These are phyloP conservation scores for Otocyon megalotis DNA, from an alignment of 2,113 vertebrate species.

Conservation along the genomic window DNA sequence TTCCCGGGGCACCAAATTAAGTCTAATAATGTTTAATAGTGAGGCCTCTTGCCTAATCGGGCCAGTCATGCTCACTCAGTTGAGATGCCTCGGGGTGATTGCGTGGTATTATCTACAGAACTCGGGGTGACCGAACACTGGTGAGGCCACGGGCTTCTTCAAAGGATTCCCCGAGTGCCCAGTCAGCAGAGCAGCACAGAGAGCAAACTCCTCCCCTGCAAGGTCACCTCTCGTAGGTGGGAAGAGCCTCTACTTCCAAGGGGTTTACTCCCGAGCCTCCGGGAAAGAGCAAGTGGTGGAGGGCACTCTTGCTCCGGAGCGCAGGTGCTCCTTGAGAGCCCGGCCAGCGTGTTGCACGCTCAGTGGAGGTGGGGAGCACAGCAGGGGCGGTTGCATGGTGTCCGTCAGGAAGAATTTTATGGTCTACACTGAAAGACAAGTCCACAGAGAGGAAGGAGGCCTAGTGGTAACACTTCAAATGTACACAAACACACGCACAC, in stretches of 20 bases:
- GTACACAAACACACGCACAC: background rate
- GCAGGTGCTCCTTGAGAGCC: background rate
- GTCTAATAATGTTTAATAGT: conserved; percentile 80
- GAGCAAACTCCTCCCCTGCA: background rate
- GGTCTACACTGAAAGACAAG: background rate
- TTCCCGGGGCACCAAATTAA: conserved; percentile 78
- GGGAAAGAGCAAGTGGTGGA: background rate
- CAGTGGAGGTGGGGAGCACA: background rate
- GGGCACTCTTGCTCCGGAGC: background rate
- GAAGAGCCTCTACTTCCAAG: background rate
- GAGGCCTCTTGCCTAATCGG: conserved; percentile 77
- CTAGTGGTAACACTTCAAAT: background rate
- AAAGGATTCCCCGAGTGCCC: conserved; percentile 19
- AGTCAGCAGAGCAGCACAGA: conserved; percentile 45
- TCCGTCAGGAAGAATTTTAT: background rate
- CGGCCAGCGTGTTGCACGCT: background rate
- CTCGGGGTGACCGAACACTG: background rate
- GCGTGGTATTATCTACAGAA: conserved; percentile 37
- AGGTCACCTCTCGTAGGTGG: background rate
- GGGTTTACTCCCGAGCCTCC: background rate
- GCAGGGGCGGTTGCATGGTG: background rate
- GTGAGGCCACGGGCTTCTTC: background rate
- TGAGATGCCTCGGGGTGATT: conserved; percentile 74
- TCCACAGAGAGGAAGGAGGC: background rate
- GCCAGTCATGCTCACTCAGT: conserved; percentile 73